Evolutionary conservation across 2,113 vertebrate genomes (phyloP).

Genomic region (Meleagris gallopavo): DNA sequence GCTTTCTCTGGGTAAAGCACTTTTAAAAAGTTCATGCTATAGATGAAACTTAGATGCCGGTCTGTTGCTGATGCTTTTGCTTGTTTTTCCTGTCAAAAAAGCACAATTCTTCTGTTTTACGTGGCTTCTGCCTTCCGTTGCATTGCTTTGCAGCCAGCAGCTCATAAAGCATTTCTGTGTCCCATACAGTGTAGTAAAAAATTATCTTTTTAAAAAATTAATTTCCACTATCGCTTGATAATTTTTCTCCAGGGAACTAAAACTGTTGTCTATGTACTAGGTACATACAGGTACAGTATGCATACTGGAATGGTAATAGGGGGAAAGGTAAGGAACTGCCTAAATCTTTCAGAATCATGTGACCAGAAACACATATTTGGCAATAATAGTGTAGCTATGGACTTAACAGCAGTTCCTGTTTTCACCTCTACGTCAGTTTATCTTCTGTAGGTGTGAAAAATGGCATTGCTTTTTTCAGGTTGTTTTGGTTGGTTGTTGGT

Average conservation of each 20-base stretch:
- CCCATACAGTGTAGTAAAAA: neutral
- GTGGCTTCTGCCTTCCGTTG: neutral
- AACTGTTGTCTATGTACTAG: neutral
- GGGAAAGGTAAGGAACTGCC: neutral
- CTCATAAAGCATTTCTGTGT: neutral
- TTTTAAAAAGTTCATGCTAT: neutral
- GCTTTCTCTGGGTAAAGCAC: neutral
- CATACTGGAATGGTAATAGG: neutral
- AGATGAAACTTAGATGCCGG: neutral
- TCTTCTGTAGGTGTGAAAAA: neutral
- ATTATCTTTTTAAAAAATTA: neutral
- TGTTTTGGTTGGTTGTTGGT: neutral
- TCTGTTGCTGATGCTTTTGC: neutral
- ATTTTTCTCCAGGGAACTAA: neutral
- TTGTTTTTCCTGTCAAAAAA: neutral
- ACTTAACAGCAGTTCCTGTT: neutral
- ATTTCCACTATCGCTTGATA: neutral
- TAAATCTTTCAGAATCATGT: neutral
- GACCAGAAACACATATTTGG: neutral
- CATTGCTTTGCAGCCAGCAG: neutral
- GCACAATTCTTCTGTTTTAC: neutral
- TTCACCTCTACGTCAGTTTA: neutral
- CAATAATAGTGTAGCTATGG: neutral
- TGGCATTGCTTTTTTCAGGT: no score
- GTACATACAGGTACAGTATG: neutral